A percentile compares a stretch with the other conserved stretches of the same genome.
These are phyloP conservation scores for Semnornis frantzii DNA, from an alignment of 2,113 vertebrate species.

Conservation along the genomic window DNA sequence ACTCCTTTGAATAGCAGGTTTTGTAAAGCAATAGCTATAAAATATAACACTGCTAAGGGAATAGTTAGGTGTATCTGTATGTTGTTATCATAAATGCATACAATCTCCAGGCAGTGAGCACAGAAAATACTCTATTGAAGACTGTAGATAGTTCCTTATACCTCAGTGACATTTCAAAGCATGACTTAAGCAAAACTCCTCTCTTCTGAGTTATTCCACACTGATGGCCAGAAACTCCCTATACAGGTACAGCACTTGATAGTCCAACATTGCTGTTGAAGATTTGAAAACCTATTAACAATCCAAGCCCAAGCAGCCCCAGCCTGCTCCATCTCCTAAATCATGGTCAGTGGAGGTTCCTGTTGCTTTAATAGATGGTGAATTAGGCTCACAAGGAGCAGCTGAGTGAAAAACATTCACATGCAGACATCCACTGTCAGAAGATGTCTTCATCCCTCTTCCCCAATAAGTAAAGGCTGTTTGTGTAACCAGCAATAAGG, in stretches of 20 bases:
- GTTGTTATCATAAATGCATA: background rate
- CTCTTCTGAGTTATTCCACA: background rate
- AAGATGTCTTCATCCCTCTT: background rate
- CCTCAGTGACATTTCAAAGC: background rate
- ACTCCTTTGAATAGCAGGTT: background rate
- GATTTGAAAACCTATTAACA: background rate
- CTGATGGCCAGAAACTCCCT: background rate
- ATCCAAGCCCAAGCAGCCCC: background rate
- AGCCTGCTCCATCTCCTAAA: background rate
- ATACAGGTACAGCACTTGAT: background rate
- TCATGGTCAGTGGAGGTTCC: background rate
- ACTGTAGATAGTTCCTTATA: background rate
- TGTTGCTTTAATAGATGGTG: background rate
- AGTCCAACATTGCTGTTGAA: background rate
- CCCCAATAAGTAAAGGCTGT: background rate
- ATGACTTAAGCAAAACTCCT: background rate
- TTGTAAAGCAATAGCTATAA: background rate
- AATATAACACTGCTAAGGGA: background rate
- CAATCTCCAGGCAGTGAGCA: background rate
- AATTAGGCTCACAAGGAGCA: background rate
- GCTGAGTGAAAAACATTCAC: background rate
- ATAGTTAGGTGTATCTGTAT: background rate
- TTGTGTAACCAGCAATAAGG: rapidly evolving
- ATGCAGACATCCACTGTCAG: background rate
- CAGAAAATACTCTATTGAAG: background rate